These are phyloP conservation scores for Megaceryle maxima DNA, from an alignment of 2,113 vertebrate species.

Conservation along the genomic window DNA sequence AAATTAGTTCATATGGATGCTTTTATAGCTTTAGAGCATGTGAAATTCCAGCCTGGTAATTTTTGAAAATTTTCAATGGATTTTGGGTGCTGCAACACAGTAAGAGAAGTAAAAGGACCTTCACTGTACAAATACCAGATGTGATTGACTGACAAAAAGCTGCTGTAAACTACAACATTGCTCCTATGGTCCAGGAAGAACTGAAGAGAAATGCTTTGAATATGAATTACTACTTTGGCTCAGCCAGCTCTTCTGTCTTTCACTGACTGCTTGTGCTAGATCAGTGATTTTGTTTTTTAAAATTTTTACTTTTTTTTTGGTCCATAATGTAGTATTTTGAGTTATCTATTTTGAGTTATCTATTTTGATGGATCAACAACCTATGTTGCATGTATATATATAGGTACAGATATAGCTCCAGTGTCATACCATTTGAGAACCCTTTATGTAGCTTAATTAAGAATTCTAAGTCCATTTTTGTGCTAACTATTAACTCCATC, in stretches of 20 bases:
- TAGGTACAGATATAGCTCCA: rapidly evolving
- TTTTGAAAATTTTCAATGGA: background rate
- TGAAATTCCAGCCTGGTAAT: background rate
- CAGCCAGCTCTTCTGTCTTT: background rate
- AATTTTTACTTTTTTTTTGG: background rate
- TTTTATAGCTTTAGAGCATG: background rate
- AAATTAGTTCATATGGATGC: background rate
- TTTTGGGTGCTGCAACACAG: background rate
- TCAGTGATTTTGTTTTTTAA: background rate
- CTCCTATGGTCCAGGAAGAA: background rate
- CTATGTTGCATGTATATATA: background rate
- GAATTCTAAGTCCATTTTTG: background rate
- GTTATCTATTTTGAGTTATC: background rate
- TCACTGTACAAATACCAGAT: background rate
- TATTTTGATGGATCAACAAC: background rate
- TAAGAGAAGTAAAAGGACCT: background rate
- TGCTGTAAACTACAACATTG: background rate
- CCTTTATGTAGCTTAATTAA: background rate
- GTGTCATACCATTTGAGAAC: background rate
- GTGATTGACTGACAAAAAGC: background rate
- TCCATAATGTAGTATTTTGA: background rate
- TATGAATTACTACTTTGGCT: background rate
- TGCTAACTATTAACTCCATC: background rate
- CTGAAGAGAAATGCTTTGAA: background rate
- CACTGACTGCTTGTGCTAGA: background rate